phyloP scores from a whole-genome alignment of 2,888 invertebrate genomes.

The Drosophila birchii region DNA sequence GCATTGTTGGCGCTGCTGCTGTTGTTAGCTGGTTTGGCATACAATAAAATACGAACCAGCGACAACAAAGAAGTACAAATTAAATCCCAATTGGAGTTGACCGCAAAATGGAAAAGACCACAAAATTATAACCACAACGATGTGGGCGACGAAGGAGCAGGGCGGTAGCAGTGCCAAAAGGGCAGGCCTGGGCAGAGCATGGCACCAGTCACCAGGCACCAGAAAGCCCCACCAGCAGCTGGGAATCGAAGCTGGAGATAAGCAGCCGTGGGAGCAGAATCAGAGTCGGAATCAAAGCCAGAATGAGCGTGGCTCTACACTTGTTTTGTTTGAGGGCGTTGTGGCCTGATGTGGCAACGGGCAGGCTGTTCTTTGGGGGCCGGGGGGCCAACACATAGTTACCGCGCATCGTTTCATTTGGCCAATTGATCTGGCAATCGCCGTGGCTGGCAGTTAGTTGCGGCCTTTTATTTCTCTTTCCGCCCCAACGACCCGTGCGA shows the following conservation, averaged over 20 bases:
- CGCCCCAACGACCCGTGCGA: constrained; percentile 48
- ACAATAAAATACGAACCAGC: constrained; percentile 79
- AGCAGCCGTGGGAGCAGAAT: constrained; percentile 57
- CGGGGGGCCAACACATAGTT: constrained; percentile 51
- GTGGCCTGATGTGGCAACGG: constrained; percentile 59
- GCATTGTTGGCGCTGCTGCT: constrained; percentile 63
- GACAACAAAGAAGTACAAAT: constrained; percentile 82
- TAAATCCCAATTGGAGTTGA: constrained; percentile 81
- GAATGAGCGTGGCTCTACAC: constrained; percentile 47
- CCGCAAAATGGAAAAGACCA: constrained; percentile 79
- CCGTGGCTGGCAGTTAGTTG: constrained; percentile 70
- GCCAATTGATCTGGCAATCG: constrained; percentile 78
- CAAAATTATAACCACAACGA: constrained; percentile 81
- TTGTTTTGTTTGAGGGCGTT: constrained; percentile 78
- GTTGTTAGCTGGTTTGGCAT: constrained; percentile 61
- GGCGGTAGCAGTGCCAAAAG: constrained; percentile 59
- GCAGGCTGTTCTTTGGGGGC: not conserved
- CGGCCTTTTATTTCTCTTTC: constrained; percentile 41
- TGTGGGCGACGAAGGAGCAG: constrained; percentile 49
- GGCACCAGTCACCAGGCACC: not conserved
- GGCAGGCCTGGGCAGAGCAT: constrained; percentile 1
- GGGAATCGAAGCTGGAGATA: constrained; percentile 69
- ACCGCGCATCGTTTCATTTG: constrained; percentile 65
- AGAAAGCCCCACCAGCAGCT: constrained; percentile 15
- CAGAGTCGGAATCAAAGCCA: constrained; percentile 7